phyloP scores from a whole-genome alignment of 2,113 vertebrate species.

The Fukomys damarensis region DNA sequence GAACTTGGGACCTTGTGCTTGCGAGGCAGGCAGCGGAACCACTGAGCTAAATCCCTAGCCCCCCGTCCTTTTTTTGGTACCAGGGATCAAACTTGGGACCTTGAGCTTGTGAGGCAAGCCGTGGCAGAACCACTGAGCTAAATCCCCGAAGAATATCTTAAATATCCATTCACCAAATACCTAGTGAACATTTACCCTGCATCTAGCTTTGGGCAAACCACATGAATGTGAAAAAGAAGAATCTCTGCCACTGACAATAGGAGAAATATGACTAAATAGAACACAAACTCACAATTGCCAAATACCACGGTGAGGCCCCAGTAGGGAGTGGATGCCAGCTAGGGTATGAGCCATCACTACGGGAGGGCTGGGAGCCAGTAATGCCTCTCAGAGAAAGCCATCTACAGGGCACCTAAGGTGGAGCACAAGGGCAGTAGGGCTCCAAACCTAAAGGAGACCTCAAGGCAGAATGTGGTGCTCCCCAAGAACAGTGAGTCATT shows the following conservation, averaged over 20 bases:
- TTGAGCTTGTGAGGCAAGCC: no score
- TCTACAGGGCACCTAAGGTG: not conserved
- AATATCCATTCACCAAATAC: not conserved
- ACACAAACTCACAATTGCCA: not conserved
- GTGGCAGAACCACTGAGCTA: no score
- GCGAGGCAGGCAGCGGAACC: no score
- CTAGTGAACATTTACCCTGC: not conserved
- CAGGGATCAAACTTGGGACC: no score
- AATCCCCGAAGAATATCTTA: no score
- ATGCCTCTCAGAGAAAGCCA: not conserved
- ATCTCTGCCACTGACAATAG: not conserved
- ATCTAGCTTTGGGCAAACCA: not conserved
- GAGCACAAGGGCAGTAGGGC: not conserved
- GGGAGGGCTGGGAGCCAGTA: not conserved
- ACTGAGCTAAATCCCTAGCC: no score
- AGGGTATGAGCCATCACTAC: not conserved
- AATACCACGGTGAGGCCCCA: not conserved
- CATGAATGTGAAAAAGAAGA: not conserved
- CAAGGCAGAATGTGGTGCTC: not conserved
- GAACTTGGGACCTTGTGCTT: no score
- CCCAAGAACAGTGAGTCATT: not conserved
- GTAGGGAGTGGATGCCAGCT: not conserved
- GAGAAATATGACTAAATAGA: conserved; percentile 11
- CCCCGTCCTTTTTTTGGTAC: no score
- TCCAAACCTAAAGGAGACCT: not conserved